Conservation (phyloP, 2,888 invertebrate genomes). For the Ischnura elegans region DNA sequence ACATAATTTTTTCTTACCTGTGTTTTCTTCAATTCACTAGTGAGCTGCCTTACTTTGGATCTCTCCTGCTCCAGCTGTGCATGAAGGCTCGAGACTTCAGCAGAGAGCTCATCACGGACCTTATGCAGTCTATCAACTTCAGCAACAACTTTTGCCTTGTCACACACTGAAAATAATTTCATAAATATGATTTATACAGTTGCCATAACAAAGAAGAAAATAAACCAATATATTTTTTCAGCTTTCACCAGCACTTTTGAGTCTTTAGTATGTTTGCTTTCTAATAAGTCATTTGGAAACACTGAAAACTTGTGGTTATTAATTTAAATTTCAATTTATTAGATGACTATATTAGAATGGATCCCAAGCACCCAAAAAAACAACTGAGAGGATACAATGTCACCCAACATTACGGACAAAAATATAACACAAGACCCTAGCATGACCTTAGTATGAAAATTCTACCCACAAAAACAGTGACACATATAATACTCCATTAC, state of each 20-base stretch:
- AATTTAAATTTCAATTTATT: no score
- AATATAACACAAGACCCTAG: background rate
- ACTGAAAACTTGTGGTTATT: no score
- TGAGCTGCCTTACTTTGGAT: constrained; percentile 82
- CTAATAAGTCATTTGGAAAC: no score
- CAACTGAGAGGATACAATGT: background rate
- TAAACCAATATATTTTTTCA: no score
- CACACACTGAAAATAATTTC: constrained; percentile 84
- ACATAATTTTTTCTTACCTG: constrained; percentile 73
- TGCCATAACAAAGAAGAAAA: no score
- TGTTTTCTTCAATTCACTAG: constrained; percentile 80
- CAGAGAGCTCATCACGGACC: constrained; percentile 86
- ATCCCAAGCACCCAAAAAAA: no score
- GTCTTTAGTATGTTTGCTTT: no score
- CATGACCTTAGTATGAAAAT: background rate
- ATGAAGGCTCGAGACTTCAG: constrained; percentile 84
- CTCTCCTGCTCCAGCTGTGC: constrained; percentile 88
- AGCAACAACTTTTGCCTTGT: constrained; percentile 87
- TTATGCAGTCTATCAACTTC: constrained; percentile 86
- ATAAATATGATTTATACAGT: background rate
- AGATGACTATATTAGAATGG: no score
- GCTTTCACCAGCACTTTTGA: no score
- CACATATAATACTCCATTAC: constrained; percentile 74
- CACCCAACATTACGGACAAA: background rate
- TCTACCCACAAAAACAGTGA: background rate